phyloP scores from a whole-genome alignment of 2,888 invertebrate genomes.

The Cheilosia scutellata region DNA sequence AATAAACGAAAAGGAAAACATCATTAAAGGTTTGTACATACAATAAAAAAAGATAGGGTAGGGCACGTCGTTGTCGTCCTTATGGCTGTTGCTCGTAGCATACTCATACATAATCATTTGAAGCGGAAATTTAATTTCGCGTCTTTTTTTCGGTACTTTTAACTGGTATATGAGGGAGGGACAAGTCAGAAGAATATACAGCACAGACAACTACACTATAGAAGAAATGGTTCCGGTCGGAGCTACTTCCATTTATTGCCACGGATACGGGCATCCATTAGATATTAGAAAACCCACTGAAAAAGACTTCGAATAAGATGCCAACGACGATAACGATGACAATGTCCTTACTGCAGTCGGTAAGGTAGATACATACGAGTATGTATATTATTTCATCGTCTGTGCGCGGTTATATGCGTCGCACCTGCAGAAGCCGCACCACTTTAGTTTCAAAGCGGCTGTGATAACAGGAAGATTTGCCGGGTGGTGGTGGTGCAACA shows the following conservation, averaged over 20 bases:
- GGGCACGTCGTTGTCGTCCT: constrained; percentile 26
- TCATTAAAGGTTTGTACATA: background rate
- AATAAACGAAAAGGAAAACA: constrained; percentile 2
- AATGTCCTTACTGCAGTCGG: background rate
- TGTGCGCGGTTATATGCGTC: background rate
- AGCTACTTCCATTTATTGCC: constrained; percentile 48
- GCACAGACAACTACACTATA: background rate
- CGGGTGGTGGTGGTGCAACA: constrained; percentile 5
- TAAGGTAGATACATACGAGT: background rate
- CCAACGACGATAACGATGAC: background rate
- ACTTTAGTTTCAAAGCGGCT: background rate
- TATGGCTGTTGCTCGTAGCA: constrained; percentile 5
- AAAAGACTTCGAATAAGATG: constrained; percentile 6
- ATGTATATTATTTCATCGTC: too few species aligned
- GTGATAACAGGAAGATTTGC: constrained; percentile 28
- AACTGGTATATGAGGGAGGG: constrained; percentile 4
- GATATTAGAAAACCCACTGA: background rate
- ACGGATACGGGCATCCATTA: constrained; percentile 38
- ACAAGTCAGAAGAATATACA: background rate
- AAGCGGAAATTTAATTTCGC: constrained; percentile 53
- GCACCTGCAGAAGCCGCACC: background rate
- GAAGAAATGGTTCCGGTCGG: constrained; percentile 25
- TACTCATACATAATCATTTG: constrained; percentile 41
- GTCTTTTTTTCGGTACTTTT: constrained; percentile 19
- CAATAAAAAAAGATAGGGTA: background rate